These are phyloP conservation scores for Drosophila testacea DNA, from an alignment of 2,888 invertebrate species.

Conservation along the genomic window DNA sequence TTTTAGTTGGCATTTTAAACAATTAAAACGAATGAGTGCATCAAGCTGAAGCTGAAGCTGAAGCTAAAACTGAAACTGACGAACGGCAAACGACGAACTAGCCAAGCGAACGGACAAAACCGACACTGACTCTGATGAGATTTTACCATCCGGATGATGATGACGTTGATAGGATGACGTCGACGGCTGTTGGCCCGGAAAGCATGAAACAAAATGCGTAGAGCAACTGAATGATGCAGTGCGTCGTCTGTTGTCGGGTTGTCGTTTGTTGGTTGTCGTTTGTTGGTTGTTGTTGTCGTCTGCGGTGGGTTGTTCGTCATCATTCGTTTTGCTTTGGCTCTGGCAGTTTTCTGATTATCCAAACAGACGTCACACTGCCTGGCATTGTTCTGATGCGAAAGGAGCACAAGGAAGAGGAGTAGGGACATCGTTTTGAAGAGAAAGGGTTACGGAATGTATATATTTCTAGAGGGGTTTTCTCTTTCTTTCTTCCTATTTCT, in stretches of 20 bases:
- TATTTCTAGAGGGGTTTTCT: not conserved
- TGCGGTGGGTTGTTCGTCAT: constrained; percentile 54
- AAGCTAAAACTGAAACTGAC: not conserved
- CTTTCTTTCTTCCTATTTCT: constrained; percentile 23
- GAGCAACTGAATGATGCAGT: constrained; percentile 51
- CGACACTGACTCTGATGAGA: constrained; percentile 54
- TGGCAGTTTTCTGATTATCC: constrained; percentile 75
- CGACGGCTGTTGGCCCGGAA: constrained; percentile 61
- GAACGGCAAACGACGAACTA: not conserved
- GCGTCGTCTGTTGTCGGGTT: constrained; percentile 33
- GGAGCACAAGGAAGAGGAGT: constrained; percentile 3
- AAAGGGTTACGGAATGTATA: not conserved
- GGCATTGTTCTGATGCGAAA: constrained; percentile 25
- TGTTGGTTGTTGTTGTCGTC: constrained; percentile 24
- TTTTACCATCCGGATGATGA: constrained; percentile 32
- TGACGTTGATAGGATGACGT: constrained; percentile 29
- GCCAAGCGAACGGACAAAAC: constrained; percentile 21
- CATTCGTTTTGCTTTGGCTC: constrained; percentile 58
- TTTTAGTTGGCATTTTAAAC: constrained; percentile 62
- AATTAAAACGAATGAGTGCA: constrained; percentile 69
- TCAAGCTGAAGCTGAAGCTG: constrained; percentile 22
- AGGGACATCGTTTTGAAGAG: not conserved
- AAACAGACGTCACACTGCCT: constrained; percentile 38
- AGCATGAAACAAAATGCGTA: constrained; percentile 64
- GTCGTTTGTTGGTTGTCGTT: constrained; percentile 7